These are phyloP conservation scores for Sylvia atricapilla DNA, from an alignment of 2,113 vertebrate genomes.

Conservation along the genomic window DNA sequence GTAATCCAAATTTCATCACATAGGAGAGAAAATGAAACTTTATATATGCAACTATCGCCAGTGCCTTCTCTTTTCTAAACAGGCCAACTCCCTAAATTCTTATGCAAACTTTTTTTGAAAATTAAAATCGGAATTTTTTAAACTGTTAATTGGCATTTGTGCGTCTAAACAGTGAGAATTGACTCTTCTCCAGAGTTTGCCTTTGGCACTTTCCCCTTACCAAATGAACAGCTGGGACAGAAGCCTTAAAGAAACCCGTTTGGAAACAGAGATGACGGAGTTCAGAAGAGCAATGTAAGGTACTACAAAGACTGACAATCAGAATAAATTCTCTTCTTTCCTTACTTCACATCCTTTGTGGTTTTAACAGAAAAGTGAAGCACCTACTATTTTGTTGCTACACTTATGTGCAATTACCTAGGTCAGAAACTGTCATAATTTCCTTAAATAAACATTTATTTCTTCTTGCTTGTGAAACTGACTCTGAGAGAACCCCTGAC, in stretches of 20 bases:
- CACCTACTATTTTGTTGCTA: background rate
- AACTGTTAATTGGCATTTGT: background rate
- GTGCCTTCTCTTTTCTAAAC: background rate
- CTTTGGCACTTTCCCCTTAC: background rate
- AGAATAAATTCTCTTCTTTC: background rate
- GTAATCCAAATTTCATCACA: background rate
- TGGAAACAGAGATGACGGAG: rapidly evolving
- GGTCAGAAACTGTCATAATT: background rate
- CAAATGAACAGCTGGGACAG: background rate
- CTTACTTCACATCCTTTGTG: background rate
- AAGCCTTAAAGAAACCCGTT: background rate
- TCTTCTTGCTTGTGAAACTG: background rate
- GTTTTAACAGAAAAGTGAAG: background rate
- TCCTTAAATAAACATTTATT: background rate
- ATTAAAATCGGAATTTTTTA: background rate
- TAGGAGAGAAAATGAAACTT: background rate
- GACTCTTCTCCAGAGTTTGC: background rate
- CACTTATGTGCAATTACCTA: background rate
- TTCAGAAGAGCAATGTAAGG: background rate
- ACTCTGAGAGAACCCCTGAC: background rate
- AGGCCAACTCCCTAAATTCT: background rate
- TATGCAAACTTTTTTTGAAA: background rate
- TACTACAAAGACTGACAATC: background rate
- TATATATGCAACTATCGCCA: background rate
- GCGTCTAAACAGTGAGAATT: background rate